Base-by-base conservation (phyloP, 2,888 invertebrate species). In the Cotesia congregata region DNA sequence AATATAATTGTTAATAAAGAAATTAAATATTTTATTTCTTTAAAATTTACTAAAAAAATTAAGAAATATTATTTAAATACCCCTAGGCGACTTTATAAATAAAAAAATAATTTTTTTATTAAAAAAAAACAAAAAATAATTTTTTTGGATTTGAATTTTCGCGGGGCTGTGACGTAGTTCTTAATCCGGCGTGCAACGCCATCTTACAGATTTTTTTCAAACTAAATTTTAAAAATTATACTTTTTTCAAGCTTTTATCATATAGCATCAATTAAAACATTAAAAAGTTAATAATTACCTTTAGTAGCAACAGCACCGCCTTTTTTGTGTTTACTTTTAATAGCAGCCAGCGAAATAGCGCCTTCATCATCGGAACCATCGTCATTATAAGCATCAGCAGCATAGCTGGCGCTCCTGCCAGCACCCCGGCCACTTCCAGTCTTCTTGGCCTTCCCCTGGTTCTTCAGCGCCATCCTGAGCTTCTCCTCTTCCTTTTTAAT, bases 401-500 rank as follows among this genome's bases (percentile, higher is more conserved):
- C 92, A 80, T 92, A 91, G 80, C 89, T 88, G 30, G 90, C 88
- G 15, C 89, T 84, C 41, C 90, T 89, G 64, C 89, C 90, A 5
- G 90, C 86, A 39, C 89, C 90, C 68, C 90, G 90, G 39, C 88
- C 89, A 65, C 90, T 90, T 72, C 90, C 87, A 69, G 90, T 80
- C 73, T 89, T 89, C 40, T 93, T 90, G 80, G 92, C 91, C 83
- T 93, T 93, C 77, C 90, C 92, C 85, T 94, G 94, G 40, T 93
- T 90, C 9, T 96, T 93, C 91, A 96, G 94, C 0, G 97, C 95
- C 73, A 98, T 97, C 64, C 97, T 93, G 7, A 99, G 90, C 87
- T 96, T 95, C 90, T 99, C 98, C 90, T 99, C 99, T 87, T 99
- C 99, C 94, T 98, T 98, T 94, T 98, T 98, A 6, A 98, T 93